Evolutionary conservation across 2,888 invertebrate genomes (phyloP), one percentile per base, ranked within the genome.

Genomic region (Junonia oenone): DNA sequence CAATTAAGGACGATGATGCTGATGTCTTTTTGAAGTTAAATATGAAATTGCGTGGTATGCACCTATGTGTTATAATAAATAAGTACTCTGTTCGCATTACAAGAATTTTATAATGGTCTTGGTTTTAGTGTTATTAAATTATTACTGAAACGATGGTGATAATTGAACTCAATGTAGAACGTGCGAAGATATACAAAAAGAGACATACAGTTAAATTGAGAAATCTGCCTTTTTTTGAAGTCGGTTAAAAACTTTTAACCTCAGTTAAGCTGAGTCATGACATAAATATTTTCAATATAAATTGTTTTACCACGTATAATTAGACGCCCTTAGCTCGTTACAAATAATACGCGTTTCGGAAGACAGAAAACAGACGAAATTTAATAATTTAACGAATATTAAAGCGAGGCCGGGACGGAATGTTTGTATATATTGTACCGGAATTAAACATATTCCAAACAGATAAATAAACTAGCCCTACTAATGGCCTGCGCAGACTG

Each of bases 341-440:
- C 26, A 15, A 35, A 26, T 29, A 27, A 37, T 46, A 29, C 17
- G 13, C 9, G 6, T 35, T 37, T 13, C 15, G 17, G 26, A 27
- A 29, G 46, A 52, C 8, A 13, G 35, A 37, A 52, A 52, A 27
- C 52, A 52, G 52, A 46, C 37, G 35, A 37, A 35, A 13, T 45
- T 6, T 33, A 11, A 22, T 22, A 43, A 43, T 51, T 51, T 46
- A 37, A 13, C 2, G 3, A 2, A 17, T 13, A 29, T 46, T 37
- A 45, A 37, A 52, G 5, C 27, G 37, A 52, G 52, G 46, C n/a
- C 27, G 19, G 27, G 17, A 27, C 13, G 17, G 9, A 19, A 50
- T 29, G 19, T 50, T 40, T 50, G 19, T 50, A 19, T 40, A 14
- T 40, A 17, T 37, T 15, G 9, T 9, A 27, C 13, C 5, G 13